Base-by-base conservation (phyloP, 2,113 vertebrate genomes). In the Ctenodactylus gundi region DNA sequence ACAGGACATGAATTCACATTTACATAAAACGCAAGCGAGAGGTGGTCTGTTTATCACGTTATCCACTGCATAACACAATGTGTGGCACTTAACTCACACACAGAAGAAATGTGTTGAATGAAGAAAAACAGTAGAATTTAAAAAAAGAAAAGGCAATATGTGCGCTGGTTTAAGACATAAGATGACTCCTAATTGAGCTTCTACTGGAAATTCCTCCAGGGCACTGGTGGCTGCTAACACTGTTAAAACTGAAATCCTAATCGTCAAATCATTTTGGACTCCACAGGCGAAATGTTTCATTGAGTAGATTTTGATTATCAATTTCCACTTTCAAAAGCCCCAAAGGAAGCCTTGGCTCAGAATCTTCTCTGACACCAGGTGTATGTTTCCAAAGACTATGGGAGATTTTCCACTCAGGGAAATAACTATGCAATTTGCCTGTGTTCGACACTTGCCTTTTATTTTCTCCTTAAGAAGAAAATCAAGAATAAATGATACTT, bases 311-410 rank as follows among this genome's bases (percentile, higher is more conserved):
- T 31, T 86, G 51, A 20, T 46, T 21, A 49, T 90, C 73, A 60
- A 51, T 76, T 91, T 72, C 53, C 36, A 64, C 68, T 93, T 87
- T 88, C 17, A 76, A 85, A 87, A 86, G 44, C 20, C 49, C 2
- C 0, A 8, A 80, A 46, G 23, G 7, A 80, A 46, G 10, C 1
- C 53, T 7, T 0, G 23, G 75, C 13, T 76, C 49, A 70, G 41
- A 78, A 60, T 72, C 27, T 31, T 68, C 15, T 58, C 29, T 3
- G 49, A 44, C 4, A 55, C n/a, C 2, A n/a, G 34, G 8, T 85
- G 36, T 21, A 1, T 80, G n/a, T 86, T 94, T 76, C 57, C 72
- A 83, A n/a, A 85, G 58, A 65, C n/a, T 27, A 25, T 25, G 9
- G 60, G 39, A 85, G 55, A 53, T 70, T 67, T 90, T 83, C 39